Evolutionary conservation across 2,888 invertebrate species (phyloP), one percentile per base, ranked within the genome.

Genomic region (Caenorhabditis sp.): DNA sequence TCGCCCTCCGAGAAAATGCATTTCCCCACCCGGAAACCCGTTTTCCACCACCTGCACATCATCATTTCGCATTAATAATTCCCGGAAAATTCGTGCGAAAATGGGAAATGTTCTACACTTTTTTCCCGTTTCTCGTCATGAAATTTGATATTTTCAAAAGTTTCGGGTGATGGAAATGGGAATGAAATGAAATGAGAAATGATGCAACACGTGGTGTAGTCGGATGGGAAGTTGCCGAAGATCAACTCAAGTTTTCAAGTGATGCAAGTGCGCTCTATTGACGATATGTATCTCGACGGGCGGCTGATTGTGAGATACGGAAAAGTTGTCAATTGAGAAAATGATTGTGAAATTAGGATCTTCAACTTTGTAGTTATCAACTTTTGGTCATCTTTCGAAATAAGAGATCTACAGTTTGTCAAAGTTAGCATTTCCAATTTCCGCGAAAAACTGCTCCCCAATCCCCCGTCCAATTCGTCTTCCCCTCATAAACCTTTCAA

Each of bases 41-140:
- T 62, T 62, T 62, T 62, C 70, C 50, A 24, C 6, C 40, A 40
- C 58, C 13, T 50, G 35, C 64, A 22, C 40, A 58, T 60, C 69
- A 69, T 70, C 18, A 18, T 18, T 18, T 9, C 20, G 3, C 47
- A 70, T 70, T 51, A 70, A 70, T 70, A 26, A 70, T 70, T 70
- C 51, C 2, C 20, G 40, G n/a, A n/a, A 61, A 61, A 28, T n/a
- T 22, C 69, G 50, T 69, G 58, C 50, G 69, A 69, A 68, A 56
- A 20, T 51, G 32, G 15, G 55, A 55, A 55, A 55, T n/a, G n/a
- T n/a, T n/a, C n/a, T 4, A 32, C 9, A 18, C 9, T 32, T 13
- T 53, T 37, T 65, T 32, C n/a, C n/a, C n/a, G n/a, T n/a, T n/a
- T n/a, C n/a, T 32, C 35, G 4, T 40, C 3, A 3, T 47, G 47